Evolutionary conservation across 2,113 vertebrate species (phyloP).

Genomic region (Scalopus aquaticus): DNA sequence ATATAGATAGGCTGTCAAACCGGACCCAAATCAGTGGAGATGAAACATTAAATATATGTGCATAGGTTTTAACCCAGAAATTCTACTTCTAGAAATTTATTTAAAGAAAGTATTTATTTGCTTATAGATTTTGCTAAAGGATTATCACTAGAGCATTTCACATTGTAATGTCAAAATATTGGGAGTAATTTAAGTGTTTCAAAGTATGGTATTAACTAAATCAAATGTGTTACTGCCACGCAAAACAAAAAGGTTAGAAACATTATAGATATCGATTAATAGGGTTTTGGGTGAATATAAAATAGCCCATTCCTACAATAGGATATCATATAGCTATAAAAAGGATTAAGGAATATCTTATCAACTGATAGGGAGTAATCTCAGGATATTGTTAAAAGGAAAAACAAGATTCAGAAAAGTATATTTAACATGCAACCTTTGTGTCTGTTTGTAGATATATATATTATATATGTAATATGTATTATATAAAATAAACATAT

Average conservation of each 20-base stretch:
- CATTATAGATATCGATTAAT: background rate
- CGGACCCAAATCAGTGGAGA: background rate
- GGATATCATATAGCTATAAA: background rate
- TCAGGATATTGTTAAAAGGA: background rate
- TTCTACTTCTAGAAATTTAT: background rate
- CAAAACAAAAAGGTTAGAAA: background rate
- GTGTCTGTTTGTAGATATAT: background rate
- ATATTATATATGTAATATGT: too few species aligned
- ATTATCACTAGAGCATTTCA: background rate
- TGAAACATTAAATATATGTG: background rate
- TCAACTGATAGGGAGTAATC: background rate
- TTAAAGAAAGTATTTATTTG: background rate
- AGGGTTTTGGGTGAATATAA: background rate
- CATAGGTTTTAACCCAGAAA: background rate
- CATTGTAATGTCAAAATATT: background rate
- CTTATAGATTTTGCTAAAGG: background rate
- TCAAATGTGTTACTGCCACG: background rate
- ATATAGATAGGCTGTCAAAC: background rate
- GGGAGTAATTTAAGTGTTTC: background rate
- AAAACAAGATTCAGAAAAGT: background rate
- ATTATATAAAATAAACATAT: too few species aligned
- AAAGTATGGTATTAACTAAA: background rate
- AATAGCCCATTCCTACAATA: background rate
- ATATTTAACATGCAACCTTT: background rate
- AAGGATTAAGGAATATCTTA: background rate